Evolutionary conservation across 2,888 invertebrate genomes (phyloP).

Genomic region (Dolomedes plantarius): DNA sequence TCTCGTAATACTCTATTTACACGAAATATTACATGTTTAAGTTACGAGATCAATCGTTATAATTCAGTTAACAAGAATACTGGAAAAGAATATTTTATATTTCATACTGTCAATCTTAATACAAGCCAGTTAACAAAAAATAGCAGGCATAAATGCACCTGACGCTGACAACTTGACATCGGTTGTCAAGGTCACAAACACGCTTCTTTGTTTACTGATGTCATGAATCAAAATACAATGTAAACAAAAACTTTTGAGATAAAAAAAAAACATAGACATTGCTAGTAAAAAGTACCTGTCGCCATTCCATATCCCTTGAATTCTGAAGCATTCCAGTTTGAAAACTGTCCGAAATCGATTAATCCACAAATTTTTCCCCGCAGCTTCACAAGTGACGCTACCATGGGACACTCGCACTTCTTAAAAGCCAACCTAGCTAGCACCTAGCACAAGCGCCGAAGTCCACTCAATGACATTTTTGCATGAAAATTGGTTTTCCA

Average conservation of each 20-base stretch:
- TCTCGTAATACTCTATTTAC: too few species aligned
- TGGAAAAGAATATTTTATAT: too few species aligned
- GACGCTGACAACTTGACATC: not conserved
- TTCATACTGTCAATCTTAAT: too few species aligned
- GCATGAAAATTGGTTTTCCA: not conserved
- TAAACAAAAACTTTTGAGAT: not conserved
- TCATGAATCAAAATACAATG: not conserved
- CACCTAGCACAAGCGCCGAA: not conserved
- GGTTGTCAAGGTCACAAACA: constrained; percentile 13
- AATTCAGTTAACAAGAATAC: too few species aligned
- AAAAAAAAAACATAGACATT: not conserved
- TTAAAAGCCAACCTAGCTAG: not conserved
- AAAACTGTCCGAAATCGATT: not conserved
- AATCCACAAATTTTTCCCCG: not conserved
- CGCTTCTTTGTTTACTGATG: constrained; percentile 29
- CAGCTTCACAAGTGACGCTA: not conserved
- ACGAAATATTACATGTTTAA: too few species aligned
- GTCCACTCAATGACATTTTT: not conserved
- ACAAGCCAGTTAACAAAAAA: too few species aligned
- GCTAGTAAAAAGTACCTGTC: constrained; percentile 28
- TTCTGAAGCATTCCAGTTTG: not conserved
- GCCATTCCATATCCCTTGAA: constrained; percentile 41
- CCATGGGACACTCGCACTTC: not conserved
- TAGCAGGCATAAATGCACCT: too few species aligned
- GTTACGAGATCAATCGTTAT: too few species aligned